phyloP scores from a whole-genome alignment of 2,797 vertebrate species.

The Amniataba percoides region DNA sequence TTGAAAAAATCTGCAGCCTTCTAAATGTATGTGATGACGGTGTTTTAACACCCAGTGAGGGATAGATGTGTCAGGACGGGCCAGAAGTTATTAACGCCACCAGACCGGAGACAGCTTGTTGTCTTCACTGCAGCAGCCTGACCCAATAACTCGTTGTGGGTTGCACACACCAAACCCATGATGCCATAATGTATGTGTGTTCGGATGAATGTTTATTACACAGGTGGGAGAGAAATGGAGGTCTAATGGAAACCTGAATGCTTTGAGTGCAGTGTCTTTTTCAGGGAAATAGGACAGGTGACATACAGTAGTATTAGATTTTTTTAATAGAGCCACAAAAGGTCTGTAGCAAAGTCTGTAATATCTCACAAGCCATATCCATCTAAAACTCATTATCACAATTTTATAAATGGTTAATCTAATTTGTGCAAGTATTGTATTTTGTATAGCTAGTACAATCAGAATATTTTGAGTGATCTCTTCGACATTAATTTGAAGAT shows the following conservation, averaged over 20 bases:
- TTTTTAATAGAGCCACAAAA: slow-evolving; percentile 85
- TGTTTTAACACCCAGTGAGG: slow-evolving; percentile 41
- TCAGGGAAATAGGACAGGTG: slow-evolving; percentile 87
- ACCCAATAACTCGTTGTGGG: slow-evolving; percentile 55
- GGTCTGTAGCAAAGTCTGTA: slow-evolving; percentile 90
- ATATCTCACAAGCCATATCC: slow-evolving; percentile 89
- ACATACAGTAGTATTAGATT: slow-evolving; percentile 82
- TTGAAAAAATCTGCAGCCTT: slow-evolving; percentile 74
- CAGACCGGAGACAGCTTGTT: slow-evolving; percentile 45
- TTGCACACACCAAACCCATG: slow-evolving; percentile 62
- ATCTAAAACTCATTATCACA: slow-evolving; percentile 77
- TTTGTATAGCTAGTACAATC: slow-evolving; percentile 87
- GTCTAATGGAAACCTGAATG: slow-evolving; percentile 76
- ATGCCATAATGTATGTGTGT: slow-evolving; percentile 78
- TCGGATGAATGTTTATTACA: slow-evolving; percentile 81
- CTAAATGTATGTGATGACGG: slow-evolving; percentile 49
- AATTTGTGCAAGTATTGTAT: slow-evolving; percentile 87
- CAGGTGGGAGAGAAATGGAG: slow-evolving; percentile 63
- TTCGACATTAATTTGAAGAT: slow-evolving; percentile 82
- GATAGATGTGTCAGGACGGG: slow-evolving; percentile 48
- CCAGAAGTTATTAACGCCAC: slow-evolving; percentile 40
- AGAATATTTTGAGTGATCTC: slow-evolving; percentile 84
- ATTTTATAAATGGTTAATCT: slow-evolving; percentile 85
- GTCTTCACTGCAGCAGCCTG: slow-evolving; percentile 54
- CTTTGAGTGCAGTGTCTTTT: slow-evolving; percentile 80